Evolutionary conservation across 2,113 vertebrate genomes (phyloP).

Genomic region (Dicerorhinus sumatrensis): DNA sequence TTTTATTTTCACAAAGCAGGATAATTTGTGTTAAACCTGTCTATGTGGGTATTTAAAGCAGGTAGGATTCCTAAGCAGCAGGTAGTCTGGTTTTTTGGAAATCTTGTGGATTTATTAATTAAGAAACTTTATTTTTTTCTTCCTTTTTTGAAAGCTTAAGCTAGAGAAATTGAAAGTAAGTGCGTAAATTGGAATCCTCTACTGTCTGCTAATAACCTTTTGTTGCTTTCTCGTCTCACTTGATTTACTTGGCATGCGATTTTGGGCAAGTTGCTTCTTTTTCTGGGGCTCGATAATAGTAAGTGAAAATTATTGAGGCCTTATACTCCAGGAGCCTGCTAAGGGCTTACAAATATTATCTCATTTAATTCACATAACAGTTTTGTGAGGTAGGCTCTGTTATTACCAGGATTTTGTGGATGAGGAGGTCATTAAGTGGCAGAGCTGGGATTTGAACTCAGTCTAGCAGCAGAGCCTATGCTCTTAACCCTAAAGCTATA

Average conservation of each 20-base stretch:
- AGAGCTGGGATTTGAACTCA: constrained; percentile 20
- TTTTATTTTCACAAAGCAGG: constrained; percentile 33
- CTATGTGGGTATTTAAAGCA: background rate
- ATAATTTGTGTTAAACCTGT: constrained; percentile 33
- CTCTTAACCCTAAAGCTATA: background rate
- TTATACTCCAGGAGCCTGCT: background rate
- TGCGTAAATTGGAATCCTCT: background rate
- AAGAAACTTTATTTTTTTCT: background rate
- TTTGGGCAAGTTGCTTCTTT: constrained; percentile 36
- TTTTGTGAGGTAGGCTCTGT: background rate
- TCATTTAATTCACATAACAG: background rate
- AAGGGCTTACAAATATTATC: background rate
- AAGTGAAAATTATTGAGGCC: background rate
- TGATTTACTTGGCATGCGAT: background rate
- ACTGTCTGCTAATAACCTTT: background rate
- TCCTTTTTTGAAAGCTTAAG: background rate
- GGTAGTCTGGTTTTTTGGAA: constrained; percentile 1
- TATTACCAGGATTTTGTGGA: background rate
- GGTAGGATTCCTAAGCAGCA: background rate
- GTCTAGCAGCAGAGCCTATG: background rate
- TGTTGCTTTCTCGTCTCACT: constrained; percentile 16
- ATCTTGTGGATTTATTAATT: background rate
- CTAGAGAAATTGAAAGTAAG: background rate
- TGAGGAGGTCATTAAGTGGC: background rate
- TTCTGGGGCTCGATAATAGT: background rate